A percentile compares a stretch with the other conserved stretches of the same genome.
phyloP scores from a whole-genome alignment of 2,113 vertebrate species.

The Thermophis baileyi region DNA sequence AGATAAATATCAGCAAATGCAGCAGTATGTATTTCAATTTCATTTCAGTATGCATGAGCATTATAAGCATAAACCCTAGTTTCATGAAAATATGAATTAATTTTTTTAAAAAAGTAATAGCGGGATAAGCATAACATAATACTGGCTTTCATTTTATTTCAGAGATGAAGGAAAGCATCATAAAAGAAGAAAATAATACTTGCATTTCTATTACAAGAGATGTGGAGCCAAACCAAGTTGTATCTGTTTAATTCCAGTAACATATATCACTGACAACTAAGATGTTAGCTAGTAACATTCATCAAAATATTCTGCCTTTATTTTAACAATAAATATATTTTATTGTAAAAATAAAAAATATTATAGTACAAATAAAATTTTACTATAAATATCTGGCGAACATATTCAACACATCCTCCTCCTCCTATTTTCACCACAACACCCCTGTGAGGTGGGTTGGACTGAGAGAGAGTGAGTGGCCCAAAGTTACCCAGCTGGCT shows the following conservation, averaged over 20 bases:
- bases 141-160: conserved; percentile 48
- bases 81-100: background rate
- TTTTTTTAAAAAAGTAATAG: background rate
- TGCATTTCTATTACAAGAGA: too few relatives aligned
- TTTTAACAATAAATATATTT: background rate
- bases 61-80: background rate
- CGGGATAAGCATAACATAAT: background rate
- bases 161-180: conserved; percentile 81
- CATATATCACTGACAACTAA: background rate
- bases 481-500: background rate
- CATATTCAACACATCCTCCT: background rate
- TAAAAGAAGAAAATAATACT: conserved; percentile 77
- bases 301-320: background rate
- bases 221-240: background rate
- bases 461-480: background rate
- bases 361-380: background rate
- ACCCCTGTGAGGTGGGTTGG: background rate
- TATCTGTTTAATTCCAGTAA: background rate
- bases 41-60: background rate
- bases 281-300: background rate
- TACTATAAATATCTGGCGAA: background rate
- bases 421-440: background rate
- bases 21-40: background rate
- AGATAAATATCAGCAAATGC: background rate
- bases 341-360: background rate